phyloP scores from a whole-genome alignment of 2,797 vertebrate species.

The Gobionotothen gibberifrons region DNA sequence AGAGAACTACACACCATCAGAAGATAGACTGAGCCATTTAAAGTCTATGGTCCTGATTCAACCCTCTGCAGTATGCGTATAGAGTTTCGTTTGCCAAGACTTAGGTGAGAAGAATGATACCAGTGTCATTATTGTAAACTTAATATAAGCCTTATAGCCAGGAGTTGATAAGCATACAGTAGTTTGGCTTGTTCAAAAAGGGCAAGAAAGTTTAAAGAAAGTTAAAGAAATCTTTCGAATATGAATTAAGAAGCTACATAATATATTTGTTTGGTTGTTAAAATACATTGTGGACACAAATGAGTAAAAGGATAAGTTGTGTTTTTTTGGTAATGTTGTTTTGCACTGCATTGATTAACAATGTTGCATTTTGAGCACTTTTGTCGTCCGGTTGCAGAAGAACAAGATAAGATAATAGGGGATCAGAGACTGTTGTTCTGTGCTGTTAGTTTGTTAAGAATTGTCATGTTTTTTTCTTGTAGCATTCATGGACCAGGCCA shows the following conservation, averaged over 20 bases:
- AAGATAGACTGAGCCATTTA: background rate
- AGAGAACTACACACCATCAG: background rate
- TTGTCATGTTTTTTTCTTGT: too few relatives aligned
- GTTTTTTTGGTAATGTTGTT: background rate
- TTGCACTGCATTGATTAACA: background rate
- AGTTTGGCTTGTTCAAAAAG: background rate
- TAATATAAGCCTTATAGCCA: conserved; percentile 7
- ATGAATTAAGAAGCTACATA: background rate
- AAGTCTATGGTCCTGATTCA: background rate
- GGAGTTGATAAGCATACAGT: background rate
- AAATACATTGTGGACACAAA: background rate
- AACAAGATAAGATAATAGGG: too few relatives aligned
- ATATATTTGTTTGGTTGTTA: background rate
- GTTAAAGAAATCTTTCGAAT: background rate
- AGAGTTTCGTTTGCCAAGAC: background rate
- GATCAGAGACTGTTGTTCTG: too few relatives aligned
- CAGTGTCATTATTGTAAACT: background rate
- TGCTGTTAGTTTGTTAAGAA: too few relatives aligned
- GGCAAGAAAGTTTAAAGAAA: too few relatives aligned
- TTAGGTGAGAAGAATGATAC: conserved; percentile 9
- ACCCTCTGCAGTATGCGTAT: background rate
- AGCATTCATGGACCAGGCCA: too few relatives aligned
- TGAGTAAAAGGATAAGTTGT: background rate
- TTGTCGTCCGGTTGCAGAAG: background rate
- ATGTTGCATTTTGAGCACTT: background rate